Base-by-base conservation (phyloP, 2,113 vertebrate genomes). In the Syngnathus floridae region DNA sequence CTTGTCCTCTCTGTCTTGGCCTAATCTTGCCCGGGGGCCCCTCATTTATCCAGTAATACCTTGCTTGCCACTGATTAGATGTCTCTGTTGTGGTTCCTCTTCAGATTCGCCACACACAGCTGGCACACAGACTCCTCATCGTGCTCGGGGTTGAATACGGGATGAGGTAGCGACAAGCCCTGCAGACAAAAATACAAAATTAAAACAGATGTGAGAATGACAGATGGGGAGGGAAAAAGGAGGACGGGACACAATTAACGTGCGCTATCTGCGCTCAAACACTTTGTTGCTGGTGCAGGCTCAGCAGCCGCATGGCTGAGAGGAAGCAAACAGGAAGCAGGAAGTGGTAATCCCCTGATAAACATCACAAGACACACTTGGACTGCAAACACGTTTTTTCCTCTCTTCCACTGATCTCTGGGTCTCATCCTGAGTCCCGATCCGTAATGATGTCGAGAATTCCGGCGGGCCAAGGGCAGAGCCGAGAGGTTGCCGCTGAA, bases 261-360 rank as follows among this genome's bases (percentile, higher is more conserved):
- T 63, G 51, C 43, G 56, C 52, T 79, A 76, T 80, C 77, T 79
- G 65, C 13, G 22, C 68, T 19, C n/a, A 65, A 75, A 71, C 73
- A 65, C 69, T 62, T 67, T 69, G 64, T 56, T 70, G 40, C 55
- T 72, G 80, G 84, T 61, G 78, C 72, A 67, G 54, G 72, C 62
- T 67, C 56, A 61, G 45, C 84, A 87, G 78, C 77, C 82, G 82
- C 62, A 64, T 64, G 72, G 78, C 82, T 75, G 51, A 81, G 70
- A 84, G 76, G 82, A 86, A 81, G 76, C 81, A 79, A 86, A 84
- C 86, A 86, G 82, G 82, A 87, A 84, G 71, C 64, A 87, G 87
- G 87, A 89, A 87, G 88, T 86, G 80, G 76, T 75, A 79, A 77
- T 81, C 75, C 74, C 76, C 72, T 46, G 74, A 85, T 87, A 67